Conservation (phyloP, 1,140 invertebrate genomes). For the Papilio glaucus region DNA sequence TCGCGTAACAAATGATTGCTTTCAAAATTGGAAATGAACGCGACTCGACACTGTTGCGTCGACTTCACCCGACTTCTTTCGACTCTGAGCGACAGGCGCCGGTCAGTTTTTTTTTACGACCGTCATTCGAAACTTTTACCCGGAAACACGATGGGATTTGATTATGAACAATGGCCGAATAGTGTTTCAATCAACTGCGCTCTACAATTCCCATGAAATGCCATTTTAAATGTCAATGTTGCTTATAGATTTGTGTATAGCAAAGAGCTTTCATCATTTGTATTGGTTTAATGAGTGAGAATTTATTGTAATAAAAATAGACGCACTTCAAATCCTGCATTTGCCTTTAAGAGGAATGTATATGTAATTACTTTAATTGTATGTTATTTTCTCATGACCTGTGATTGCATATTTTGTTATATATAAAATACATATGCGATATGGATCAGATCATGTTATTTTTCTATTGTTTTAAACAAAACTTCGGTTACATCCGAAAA, state of each 20-base stretch:
- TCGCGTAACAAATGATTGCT: slow-evolving; percentile 23
- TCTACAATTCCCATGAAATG: slow-evolving; percentile 25
- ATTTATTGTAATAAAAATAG: background rate
- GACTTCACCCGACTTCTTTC: background rate
- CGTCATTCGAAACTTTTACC: slow-evolving; percentile 26
- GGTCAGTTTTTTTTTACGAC: slow-evolving; percentile 16
- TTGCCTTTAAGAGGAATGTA: background rate
- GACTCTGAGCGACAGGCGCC: background rate
- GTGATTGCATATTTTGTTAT: too few relatives aligned
- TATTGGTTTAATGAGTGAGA: slow-evolving; percentile 6
- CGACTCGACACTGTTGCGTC: slow-evolving; percentile 10
- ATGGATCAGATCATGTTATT: too few relatives aligned
- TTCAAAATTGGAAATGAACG: slow-evolving; percentile 18
- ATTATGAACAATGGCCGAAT: slow-evolving; percentile 8
- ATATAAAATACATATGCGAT: too few relatives aligned
- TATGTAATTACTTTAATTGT: too few relatives aligned
- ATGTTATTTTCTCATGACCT: too few relatives aligned
- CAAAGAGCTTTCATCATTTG: slow-evolving; percentile 6
- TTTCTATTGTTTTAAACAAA: too few relatives aligned
- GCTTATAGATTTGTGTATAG: background rate
- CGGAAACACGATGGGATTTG: slow-evolving; percentile 17
- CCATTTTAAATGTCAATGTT: slow-evolving; percentile 22
- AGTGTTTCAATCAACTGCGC: slow-evolving; percentile 15
- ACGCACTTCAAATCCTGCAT: background rate
- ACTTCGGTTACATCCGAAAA: too few relatives aligned